Evolutionary conservation across 1,140 invertebrate genomes (phyloP).

Genomic region (Brevipalpus yothersi): DNA sequence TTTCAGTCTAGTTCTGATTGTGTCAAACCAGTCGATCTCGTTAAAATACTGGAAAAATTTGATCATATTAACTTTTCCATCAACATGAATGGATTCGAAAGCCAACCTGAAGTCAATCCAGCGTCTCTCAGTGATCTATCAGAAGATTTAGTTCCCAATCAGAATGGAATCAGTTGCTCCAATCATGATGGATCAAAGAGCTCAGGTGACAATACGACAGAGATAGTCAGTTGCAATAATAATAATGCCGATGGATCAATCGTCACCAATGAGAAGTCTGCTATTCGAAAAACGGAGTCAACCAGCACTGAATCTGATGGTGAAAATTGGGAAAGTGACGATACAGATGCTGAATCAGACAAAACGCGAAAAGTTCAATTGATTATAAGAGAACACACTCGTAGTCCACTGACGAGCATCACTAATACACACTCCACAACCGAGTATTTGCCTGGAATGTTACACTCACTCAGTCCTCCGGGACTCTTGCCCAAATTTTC

Average conservation of each 20-base stretch:
- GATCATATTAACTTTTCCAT: neutral
- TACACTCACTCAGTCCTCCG: constrained; percentile 47
- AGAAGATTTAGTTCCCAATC: neutral
- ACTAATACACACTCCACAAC: constrained; percentile 45
- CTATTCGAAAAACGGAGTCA: neutral
- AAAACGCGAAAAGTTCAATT: neutral
- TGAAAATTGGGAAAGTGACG: neutral
- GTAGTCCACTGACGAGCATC: neutral
- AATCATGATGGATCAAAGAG: neutral
- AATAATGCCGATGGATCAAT: neutral
- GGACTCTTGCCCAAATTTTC: constrained; percentile 62
- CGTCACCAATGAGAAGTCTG: neutral
- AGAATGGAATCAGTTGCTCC: neutral
- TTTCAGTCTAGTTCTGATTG: constrained; percentile 53
- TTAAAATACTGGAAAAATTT: neutral
- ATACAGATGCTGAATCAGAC: neutral
- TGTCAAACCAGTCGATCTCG: constrained; percentile 18
- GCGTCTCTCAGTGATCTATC: neutral
- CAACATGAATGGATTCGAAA: neutral
- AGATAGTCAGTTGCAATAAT: neutral
- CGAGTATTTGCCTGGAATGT: constrained; percentile 69
- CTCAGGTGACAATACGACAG: neutral
- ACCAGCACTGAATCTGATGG: neutral
- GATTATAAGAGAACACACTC: neutral
- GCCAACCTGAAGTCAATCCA: neutral